A percentile compares a stretch with the other conserved stretches of the same genome.
phyloP scores from a whole-genome alignment of 1,140 invertebrate genomes.

The Lineus longissimus region DNA sequence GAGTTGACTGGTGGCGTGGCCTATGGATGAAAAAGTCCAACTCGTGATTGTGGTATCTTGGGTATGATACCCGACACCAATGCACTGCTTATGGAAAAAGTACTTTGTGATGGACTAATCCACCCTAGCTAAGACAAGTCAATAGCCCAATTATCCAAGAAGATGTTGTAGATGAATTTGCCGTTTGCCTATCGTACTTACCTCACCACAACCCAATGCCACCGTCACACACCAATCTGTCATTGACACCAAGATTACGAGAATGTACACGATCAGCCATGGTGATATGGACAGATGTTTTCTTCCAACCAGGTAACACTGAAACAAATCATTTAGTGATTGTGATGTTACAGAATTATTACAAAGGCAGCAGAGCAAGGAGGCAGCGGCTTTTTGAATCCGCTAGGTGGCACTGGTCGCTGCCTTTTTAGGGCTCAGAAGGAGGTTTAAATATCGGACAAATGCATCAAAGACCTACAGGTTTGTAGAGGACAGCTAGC shows the following conservation, averaged over 20 bases:
- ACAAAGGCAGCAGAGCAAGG: background rate
- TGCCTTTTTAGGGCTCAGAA: background rate
- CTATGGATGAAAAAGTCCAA: background rate
- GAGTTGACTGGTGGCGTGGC: too few relatives aligned
- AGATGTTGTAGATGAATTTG: background rate
- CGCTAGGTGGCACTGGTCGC: background rate
- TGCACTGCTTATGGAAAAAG: background rate
- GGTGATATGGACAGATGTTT: slow-evolving; percentile 31
- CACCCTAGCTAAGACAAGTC: background rate
- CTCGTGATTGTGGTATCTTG: background rate
- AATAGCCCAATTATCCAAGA: background rate
- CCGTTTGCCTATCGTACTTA: slow-evolving; percentile 13
- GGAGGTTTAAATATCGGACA: background rate
- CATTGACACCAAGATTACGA: slow-evolving; percentile 36
- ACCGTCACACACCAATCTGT: slow-evolving; percentile 42
- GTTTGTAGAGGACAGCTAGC: background rate
- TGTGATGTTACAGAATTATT: too few relatives aligned
- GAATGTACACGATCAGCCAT: slow-evolving; percentile 36
- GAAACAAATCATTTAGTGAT: too few relatives aligned
- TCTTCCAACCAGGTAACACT: slow-evolving; percentile 35
- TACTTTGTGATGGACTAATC: background rate
- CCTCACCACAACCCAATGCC: slow-evolving; percentile 36
- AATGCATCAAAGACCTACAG: background rate
- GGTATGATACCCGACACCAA: background rate
- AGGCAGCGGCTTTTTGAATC: background rate